Conservation (phyloP, 2,888 invertebrate species). For the Campoplex nolae region DNA sequence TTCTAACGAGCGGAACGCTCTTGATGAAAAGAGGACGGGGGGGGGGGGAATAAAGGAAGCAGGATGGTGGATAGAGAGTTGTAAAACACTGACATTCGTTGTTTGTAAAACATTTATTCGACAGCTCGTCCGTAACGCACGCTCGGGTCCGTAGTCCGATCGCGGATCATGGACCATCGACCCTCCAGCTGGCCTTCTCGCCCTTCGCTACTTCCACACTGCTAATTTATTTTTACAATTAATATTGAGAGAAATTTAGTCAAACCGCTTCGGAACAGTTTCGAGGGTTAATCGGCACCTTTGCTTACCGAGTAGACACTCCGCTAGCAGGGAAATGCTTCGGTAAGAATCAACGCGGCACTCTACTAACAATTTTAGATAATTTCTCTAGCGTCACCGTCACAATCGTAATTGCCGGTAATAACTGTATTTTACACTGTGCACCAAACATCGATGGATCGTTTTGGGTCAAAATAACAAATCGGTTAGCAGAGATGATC, state of each 20-base stretch:
- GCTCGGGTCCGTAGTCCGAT: neutral
- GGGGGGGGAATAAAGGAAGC: neutral
- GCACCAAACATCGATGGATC: neutral
- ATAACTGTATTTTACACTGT: neutral
- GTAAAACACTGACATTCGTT: neutral
- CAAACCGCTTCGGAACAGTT: neutral
- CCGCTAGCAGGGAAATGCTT: neutral
- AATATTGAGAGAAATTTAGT: neutral
- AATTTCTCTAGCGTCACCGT: neutral
- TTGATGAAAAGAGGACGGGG: neutral
- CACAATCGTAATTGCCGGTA: neutral
- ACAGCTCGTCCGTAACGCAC: neutral
- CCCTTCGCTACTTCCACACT: neutral
- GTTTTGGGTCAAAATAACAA: neutral
- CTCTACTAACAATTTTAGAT: neutral
- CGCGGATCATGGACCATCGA: too few relatives aligned
- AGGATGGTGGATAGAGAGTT: neutral
- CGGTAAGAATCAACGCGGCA: neutral
- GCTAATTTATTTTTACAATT: neutral
- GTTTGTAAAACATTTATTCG: constrained; percentile 11
- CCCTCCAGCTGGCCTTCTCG: neutral
- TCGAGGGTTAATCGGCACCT: neutral
- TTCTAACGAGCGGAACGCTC: neutral
- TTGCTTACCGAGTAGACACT: neutral
- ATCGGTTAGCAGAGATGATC: neutral